Conservation (phyloP, 2,888 invertebrate genomes). For the Plusia festucae region DNA sequence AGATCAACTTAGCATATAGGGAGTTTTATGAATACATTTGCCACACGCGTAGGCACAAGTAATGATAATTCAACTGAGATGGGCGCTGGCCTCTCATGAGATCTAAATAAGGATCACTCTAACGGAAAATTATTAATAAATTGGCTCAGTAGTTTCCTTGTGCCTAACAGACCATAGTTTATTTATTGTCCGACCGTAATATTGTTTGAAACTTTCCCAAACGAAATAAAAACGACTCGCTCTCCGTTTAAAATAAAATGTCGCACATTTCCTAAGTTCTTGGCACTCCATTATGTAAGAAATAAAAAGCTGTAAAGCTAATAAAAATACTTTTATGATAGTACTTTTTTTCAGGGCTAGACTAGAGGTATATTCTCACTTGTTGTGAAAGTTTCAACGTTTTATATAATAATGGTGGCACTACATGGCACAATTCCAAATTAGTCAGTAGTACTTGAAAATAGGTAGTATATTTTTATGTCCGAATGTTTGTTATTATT, state of each 20-base stretch:
- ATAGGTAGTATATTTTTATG: neutral
- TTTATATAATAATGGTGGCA: neutral
- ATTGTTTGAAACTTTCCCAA: neutral
- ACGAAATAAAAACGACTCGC: conserved; percentile 7
- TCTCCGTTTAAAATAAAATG: neutral
- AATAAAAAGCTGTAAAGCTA: neutral
- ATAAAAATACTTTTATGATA: neutral
- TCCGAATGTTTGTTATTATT: neutral
- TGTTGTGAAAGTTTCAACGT: neutral
- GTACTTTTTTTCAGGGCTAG: neutral
- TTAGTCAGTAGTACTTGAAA: conserved; percentile 4
- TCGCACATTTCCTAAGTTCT: neutral
- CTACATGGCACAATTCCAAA: conserved; percentile 2
- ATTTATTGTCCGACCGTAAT: conserved; percentile 1
- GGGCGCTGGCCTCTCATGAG: neutral
- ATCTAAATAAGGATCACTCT: conserved; percentile 9
- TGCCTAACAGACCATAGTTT: conserved; percentile 5
- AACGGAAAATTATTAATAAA: conserved; percentile 9
- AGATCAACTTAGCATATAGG: neutral
- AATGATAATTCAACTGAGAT: conserved; percentile 2
- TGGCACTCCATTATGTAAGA: neutral
- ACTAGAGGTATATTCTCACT: neutral
- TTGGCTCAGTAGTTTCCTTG: conserved; percentile 6
- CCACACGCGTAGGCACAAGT: conserved; percentile 6
- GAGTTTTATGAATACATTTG: conserved; percentile 7